Conservation (phyloP, 92 coral and sea anemone genomes). For the Phenganax subtilis region DNA sequence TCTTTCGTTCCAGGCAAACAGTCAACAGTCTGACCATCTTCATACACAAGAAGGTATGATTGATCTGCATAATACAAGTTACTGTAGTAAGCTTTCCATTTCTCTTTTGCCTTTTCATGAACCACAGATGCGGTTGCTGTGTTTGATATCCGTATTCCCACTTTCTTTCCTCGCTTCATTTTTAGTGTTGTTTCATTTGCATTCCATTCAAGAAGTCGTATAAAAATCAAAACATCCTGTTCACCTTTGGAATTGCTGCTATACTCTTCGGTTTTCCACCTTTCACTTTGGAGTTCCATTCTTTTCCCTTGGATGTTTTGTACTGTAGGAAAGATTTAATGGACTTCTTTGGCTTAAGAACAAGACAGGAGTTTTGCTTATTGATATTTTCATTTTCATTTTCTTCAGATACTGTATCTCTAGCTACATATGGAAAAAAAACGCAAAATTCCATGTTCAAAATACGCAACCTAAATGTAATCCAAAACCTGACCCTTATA, state of each 20-base stretch:
- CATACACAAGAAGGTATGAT: constrained; percentile 10
- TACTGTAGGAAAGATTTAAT: constrained; percentile 2
- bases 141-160: constrained; percentile 20
- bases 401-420: not conserved
- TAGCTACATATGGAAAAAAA: not conserved
- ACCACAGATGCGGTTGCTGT: constrained; percentile 26
- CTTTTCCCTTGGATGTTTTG: constrained; percentile 10
- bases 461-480: too few species aligned
- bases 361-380: not conserved
- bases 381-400: not conserved
- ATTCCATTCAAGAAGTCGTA: constrained; percentile 19
- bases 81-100: constrained; percentile 45
- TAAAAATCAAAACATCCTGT: constrained; percentile 17
- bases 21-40: constrained; percentile 26
- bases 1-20: constrained; percentile 30
- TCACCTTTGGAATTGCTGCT: constrained; percentile 1
- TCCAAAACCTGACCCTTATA: too few species aligned
- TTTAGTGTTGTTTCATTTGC: not conserved
- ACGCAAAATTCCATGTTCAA: not conserved
- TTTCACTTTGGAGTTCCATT: constrained; percentile 11
- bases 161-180: constrained; percentile 7
- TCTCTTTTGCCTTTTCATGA: constrained; percentile 41
- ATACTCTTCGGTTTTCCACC: not conserved
- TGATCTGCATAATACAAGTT: constrained; percentile 30
- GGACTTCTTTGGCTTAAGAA: not conserved